A percentile compares a stretch with the other conserved stretches of the same genome.
Evolutionary conservation across 1,140 invertebrate genomes (phyloP).

Genomic region (Aethina tumida): DNA sequence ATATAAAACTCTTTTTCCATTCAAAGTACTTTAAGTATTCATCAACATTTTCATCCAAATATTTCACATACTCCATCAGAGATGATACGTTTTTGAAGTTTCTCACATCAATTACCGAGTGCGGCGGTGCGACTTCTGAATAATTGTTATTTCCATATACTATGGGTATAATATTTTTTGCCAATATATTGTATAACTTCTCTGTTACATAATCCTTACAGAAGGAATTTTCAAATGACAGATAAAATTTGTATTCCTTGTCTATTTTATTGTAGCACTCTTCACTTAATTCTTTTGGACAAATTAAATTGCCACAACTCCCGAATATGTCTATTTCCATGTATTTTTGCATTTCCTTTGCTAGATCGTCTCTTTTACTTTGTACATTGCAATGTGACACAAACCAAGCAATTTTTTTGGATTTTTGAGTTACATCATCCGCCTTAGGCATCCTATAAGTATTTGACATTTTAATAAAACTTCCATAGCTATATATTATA

Average conservation of each 20-base stretch:
- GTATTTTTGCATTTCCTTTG: constrained; percentile 41
- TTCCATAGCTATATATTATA: constrained; percentile 10
- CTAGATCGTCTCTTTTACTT: constrained; percentile 43
- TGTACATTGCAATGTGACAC: constrained; percentile 48
- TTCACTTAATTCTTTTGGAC: constrained; percentile 27
- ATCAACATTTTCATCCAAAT: constrained; percentile 35
- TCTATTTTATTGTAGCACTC: constrained; percentile 37
- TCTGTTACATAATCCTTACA: constrained; percentile 54
- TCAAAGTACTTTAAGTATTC: constrained; percentile 42
- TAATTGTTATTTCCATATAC: constrained; percentile 46
- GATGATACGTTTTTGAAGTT: constrained; percentile 39
- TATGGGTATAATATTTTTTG: constrained; percentile 41
- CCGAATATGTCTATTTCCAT: constrained; percentile 61
- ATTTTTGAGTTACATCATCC: constrained; percentile 28
- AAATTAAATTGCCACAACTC: constrained; percentile 38
- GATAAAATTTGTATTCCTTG: constrained; percentile 50
- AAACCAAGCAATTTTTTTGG: constrained; percentile 46
- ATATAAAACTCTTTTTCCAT: constrained; percentile 29
- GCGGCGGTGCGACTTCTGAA: constrained; percentile 39
- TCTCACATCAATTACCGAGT: constrained; percentile 50
- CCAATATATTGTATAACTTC: constrained; percentile 44
- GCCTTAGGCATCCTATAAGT: constrained; percentile 5
- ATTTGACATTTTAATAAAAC: constrained; percentile 1
- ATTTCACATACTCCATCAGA: constrained; percentile 42
- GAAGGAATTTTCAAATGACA: constrained; percentile 57